Percentiles rank a stretch among this genome's conserved stretches.
Conservation (phyloP, 2,113 vertebrate genomes). For the Clupea harengus region DNA sequence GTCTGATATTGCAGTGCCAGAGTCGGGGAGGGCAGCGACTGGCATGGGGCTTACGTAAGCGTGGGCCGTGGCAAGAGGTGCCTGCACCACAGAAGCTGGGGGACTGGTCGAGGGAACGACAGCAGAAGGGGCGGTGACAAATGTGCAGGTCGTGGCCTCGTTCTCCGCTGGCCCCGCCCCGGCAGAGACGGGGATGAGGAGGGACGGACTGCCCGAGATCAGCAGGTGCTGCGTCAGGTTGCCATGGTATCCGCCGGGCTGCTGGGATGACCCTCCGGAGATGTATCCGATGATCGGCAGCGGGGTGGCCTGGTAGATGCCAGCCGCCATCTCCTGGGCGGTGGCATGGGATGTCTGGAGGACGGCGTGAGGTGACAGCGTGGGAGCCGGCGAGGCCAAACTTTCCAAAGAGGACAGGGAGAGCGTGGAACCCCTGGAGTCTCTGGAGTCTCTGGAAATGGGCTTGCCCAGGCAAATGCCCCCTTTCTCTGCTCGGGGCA, state of each 20-base stretch:
- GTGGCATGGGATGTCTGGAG: conserved; percentile 85
- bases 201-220: conserved; percentile 89
- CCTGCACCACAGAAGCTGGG: conserved; percentile 34
- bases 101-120: conserved; percentile 68
- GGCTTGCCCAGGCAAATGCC: conserved; percentile 85
- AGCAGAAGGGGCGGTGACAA: conserved; percentile 74
- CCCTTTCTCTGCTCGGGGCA: conserved; percentile 82
- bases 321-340: conserved; percentile 82
- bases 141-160: conserved; percentile 78
- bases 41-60: background rate
- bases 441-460: conserved; percentile 71
- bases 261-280: conserved; percentile 72
- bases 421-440: conserved; percentile 70
- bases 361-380: conserved; percentile 82
- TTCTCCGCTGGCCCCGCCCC: conserved; percentile 67
- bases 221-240: conserved; percentile 91
- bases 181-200: conserved; percentile 87
- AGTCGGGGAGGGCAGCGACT: background rate
- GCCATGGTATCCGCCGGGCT: conserved; percentile 81
- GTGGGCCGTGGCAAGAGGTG: background rate
- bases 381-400: conserved; percentile 74
- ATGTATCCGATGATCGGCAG: conserved; percentile 93
- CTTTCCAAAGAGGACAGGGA: conserved; percentile 77
- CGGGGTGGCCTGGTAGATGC: conserved; percentile 87
- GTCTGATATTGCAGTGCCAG: background rate